A percentile compares a stretch with the other conserved stretches of the same genome.
These are phyloP conservation scores for Rhinophrynus dorsalis DNA, from an alignment of 2,797 vertebrate genomes.

Conservation along the genomic window DNA sequence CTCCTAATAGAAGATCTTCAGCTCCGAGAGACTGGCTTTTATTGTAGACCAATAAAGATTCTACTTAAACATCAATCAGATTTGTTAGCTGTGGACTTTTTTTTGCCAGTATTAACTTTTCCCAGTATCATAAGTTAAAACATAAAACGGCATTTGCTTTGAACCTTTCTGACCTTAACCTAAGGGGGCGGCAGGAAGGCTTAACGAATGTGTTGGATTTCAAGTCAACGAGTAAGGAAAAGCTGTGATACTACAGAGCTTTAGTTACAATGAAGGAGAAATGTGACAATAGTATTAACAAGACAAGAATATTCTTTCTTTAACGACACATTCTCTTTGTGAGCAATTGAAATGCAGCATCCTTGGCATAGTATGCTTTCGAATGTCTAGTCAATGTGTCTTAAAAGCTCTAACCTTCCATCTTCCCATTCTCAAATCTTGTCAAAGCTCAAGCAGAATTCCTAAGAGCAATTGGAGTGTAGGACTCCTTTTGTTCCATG, in stretches of 20 bases:
- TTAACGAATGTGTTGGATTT: constrained; percentile 21
- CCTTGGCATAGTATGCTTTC: constrained; percentile 52
- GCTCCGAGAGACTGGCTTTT: not conserved
- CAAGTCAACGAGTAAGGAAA: not conserved
- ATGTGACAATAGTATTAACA: constrained; percentile 4
- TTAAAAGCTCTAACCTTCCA: constrained; percentile 53
- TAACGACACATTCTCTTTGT: constrained; percentile 41
- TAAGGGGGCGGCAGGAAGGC: not conserved
- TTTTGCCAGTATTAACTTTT: not conserved
- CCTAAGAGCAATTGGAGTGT: constrained; percentile 60
- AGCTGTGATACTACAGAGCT: not conserved
- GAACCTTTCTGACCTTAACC: not conserved
- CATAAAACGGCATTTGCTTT: constrained; percentile 14
- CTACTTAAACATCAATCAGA: constrained; percentile 24
- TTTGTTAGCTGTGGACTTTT: not conserved
- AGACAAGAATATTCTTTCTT: constrained; percentile 46
- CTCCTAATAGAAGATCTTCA: constrained; percentile 2
- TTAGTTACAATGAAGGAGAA: not conserved
- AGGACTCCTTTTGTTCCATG: constrained; percentile 56
- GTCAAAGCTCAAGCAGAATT: constrained; percentile 59
- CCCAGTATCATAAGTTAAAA: not conserved
- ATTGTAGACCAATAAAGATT: not conserved
- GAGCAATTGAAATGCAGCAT: constrained; percentile 44
- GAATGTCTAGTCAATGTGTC: constrained; percentile 54
- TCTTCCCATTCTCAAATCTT: constrained; percentile 54